Conservation (phyloP, 2,888 invertebrate genomes). For the Trilocha varians region DNA sequence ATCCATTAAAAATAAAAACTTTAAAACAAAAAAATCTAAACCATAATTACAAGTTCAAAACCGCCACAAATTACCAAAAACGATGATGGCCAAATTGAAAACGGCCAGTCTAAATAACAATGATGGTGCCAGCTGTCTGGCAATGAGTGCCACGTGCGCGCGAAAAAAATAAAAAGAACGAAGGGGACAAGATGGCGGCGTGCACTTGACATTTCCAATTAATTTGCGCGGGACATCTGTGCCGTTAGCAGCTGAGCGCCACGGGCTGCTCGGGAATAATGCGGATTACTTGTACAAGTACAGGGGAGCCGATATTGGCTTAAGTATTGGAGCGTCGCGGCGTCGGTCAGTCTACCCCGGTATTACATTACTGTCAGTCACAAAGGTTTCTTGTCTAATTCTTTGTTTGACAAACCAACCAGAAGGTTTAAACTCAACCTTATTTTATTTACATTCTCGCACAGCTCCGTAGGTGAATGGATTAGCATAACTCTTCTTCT, state of each 20-base stretch:
- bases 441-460: no score
- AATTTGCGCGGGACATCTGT: slow-evolving; percentile 71
- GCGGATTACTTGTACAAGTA: slow-evolving; percentile 43
- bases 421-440: no score
- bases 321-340: not conserved
- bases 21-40: not conserved
- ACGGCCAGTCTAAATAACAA: not conserved
- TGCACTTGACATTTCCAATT: slow-evolving; percentile 74
- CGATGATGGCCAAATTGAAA: slow-evolving; percentile 21
- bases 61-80: slow-evolving; percentile 9
- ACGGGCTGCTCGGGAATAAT: slow-evolving; percentile 45
- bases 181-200: slow-evolving; percentile 60
- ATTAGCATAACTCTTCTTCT: no score
- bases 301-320: not conserved
- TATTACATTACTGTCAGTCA: not conserved
- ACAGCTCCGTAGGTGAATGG: no score
- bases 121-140: slow-evolving; percentile 44
- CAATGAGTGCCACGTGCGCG: slow-evolving; percentile 61
- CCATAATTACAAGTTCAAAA: not conserved
- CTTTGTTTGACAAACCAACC: no score
- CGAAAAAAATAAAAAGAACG: slow-evolving; percentile 51
- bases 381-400: no score
- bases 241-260: slow-evolving; percentile 63
- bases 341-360: not conserved
- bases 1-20: not conserved